Evolutionary conservation across 2,113 vertebrate genomes (phyloP), one percentile per base, ranked within the genome.

Genomic region (Cyanoliseus patagonus): DNA sequence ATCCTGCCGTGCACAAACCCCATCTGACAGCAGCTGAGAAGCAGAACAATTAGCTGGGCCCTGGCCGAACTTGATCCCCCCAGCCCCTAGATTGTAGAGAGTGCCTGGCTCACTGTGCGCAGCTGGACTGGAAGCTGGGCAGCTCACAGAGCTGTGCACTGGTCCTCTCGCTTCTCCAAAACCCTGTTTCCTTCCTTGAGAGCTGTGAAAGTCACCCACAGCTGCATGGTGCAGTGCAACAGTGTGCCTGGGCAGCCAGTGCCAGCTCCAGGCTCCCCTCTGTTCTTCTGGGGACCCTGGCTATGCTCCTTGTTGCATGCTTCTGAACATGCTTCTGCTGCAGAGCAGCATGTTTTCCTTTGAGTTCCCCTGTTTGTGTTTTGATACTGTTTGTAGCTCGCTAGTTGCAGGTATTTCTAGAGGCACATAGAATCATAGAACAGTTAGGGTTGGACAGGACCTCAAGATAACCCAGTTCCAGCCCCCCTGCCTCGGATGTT

Each of bases 61-160:
- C 42, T 24, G 25, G 23, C 31, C 0, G 2, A 67, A 27, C 37
- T 72, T 10, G 5, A 19, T 33, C 44, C 35, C 37, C 10, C 0
- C 33, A 3, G 16, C 13, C 59, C 16, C 19, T 1, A 3, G 49
- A 9, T 41, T 23, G 47, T n/a, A 16, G 47, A 2, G 9, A 41
- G 53, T 1, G 0, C 37, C 17, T 33, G 37, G 64, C 90, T 59
- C 51, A 8, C 55, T 33, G 83, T 68, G 80, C 3, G 2, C 1
- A 15, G 74, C 5, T 3, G 14, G 39, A 67, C 53, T n/a, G 49
- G 59, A 25, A 42, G 78, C 42, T 23, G 61, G n/a, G 70, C 35
- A 39, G 52, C 51, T 68, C 78, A 35, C 7, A 33, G 33, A 68
- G 68, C 46, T 33, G n/a, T 4, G 33, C 12, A 9, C 20, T 8